phyloP scores from a whole-genome alignment of 1,140 invertebrate genomes.

The Lasioglossum albipes region DNA sequence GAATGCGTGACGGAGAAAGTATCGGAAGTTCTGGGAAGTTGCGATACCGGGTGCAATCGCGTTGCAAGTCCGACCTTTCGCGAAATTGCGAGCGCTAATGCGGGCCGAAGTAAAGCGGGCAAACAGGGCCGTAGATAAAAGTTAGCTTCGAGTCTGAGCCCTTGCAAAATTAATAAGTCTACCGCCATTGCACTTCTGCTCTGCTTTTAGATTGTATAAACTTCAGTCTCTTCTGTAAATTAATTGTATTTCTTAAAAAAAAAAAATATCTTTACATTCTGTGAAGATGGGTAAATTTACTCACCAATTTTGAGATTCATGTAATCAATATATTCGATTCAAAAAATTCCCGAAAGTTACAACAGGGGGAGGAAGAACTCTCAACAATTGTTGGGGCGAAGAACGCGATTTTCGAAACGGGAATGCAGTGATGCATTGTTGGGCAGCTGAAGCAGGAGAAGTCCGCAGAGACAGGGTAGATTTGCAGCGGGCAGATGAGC shows the following conservation, averaged over 20 bases:
- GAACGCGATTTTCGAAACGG: too few relatives aligned
- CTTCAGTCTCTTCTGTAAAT: too few relatives aligned
- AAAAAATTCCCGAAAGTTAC: too few relatives aligned
- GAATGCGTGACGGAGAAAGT: conserved; percentile 1
- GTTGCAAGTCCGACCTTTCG: background rate
- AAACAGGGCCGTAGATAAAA: conserved; percentile 36
- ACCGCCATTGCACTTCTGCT: background rate
- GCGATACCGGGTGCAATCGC: background rate
- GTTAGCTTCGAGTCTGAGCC: conserved; percentile 20
- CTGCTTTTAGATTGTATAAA: background rate
- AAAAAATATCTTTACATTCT: too few relatives aligned
- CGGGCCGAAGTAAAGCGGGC: background rate
- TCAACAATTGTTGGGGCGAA: too few relatives aligned
- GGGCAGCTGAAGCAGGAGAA: too few relatives aligned
- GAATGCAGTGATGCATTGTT: too few relatives aligned
- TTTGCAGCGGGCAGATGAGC: conserved; percentile 8
- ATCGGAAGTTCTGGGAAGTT: conserved; percentile 24
- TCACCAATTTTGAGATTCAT: too few relatives aligned
- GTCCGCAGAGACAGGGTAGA: background rate
- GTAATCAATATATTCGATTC: too few relatives aligned
- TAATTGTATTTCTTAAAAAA: too few relatives aligned
- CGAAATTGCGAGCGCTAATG: conserved; percentile 14
- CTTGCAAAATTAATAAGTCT: conserved; percentile 47
- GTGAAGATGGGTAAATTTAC: too few relatives aligned
- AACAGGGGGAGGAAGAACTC: too few relatives aligned